These are phyloP conservation scores for Nyctibius grandis DNA, from an alignment of 2,797 vertebrate genomes.

Conservation along the genomic window DNA sequence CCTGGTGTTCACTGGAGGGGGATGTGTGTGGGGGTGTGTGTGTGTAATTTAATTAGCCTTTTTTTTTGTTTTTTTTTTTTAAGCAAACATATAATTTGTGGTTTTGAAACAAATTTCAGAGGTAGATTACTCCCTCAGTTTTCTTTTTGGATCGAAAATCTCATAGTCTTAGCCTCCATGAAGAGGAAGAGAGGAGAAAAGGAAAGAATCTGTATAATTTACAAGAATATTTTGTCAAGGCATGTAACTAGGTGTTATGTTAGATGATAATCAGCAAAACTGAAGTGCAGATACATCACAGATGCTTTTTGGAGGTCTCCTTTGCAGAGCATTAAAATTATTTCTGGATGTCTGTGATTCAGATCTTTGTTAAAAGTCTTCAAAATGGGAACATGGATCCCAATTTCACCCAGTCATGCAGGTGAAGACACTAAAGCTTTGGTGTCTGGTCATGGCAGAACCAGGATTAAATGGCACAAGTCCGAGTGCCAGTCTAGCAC, in stretches of 20 bases:
- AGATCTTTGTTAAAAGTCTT: background rate
- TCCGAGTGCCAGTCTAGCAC: background rate
- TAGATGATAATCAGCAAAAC: background rate
- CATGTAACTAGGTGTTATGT: rapidly evolving
- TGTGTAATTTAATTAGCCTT: background rate
- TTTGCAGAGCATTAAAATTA: background rate
- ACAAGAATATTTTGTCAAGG: background rate
- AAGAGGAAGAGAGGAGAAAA: background rate
- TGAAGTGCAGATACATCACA: background rate
- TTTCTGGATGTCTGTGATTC: background rate
- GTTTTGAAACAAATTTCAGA: background rate
- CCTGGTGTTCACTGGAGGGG: background rate
- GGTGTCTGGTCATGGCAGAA: background rate
- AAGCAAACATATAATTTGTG: background rate
- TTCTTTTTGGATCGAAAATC: background rate
- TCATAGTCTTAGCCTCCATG: background rate
- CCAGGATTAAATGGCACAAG: background rate
- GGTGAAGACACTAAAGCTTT: background rate
- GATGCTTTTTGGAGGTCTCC: background rate
- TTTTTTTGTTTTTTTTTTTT: background rate
- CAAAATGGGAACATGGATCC: background rate
- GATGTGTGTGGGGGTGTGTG: no score
- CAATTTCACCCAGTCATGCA: background rate
- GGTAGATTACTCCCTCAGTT: background rate
- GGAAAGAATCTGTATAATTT: background rate